Conservation (phyloP, 2,888 invertebrate genomes). For the Cheilosia vernalis region DNA sequence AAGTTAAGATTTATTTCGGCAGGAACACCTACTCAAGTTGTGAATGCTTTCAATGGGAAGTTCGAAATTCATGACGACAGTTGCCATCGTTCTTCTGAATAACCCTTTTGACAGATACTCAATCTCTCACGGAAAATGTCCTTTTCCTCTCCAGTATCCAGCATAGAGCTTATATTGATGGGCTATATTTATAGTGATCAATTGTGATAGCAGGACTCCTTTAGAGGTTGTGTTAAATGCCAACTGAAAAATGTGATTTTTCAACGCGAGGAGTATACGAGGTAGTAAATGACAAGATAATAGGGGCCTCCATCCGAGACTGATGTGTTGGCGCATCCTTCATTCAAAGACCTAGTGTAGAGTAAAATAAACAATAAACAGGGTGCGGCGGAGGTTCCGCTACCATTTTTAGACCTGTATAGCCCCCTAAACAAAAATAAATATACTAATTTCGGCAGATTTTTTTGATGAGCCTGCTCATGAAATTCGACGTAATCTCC, state of each 20-base stretch:
- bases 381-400: too few relatives aligned
- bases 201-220: conserved; percentile 9
- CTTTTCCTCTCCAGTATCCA: neutral
- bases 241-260: neutral
- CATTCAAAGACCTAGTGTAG: neutral
- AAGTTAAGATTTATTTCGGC: too few relatives aligned
- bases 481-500: neutral
- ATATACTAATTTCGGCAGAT: neutral
- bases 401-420: too few relatives aligned
- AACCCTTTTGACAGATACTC: neutral
- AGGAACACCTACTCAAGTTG: too few relatives aligned
- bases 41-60: too few relatives aligned
- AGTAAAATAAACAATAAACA: too few relatives aligned
- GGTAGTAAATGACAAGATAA: neutral
- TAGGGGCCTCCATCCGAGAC: too few relatives aligned
- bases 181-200: neutral
- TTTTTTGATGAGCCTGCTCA: neutral
- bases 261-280: neutral
- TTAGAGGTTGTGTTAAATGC: conserved; percentile 10
- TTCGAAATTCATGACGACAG: neutral
- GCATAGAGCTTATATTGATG: too few relatives aligned
- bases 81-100: neutral
- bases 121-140: neutral
- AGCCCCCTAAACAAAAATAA: too few relatives aligned
- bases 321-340: neutral